Evolutionary conservation across 2,113 vertebrate genomes (phyloP), one percentile per base, ranked within the genome.

Genomic region (Hemicordylus capensis): DNA sequence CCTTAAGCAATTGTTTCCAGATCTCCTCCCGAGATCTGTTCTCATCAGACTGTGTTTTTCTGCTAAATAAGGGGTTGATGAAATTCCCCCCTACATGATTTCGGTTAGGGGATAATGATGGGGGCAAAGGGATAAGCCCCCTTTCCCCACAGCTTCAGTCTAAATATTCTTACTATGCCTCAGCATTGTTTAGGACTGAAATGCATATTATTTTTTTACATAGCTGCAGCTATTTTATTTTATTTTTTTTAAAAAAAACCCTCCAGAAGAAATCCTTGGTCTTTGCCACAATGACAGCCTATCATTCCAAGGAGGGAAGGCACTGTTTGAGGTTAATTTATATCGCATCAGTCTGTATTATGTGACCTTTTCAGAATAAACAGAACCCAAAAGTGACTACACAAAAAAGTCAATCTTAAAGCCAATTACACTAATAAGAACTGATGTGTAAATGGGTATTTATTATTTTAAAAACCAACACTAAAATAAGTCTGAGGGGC

Each of bases 341-440:
- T 80, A 90, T 94, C 89, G 92, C 82, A 94, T 76, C 90, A 93
- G 94, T 94, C 81, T 87, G 90, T 88, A 87, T 94, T 93, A 92
- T 92, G 89, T 94, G 89, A 93, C 91, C 95, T 95, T 95, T 95
- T 96, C 88, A 91, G 51, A 90, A 90, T 93, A 93, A 94, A 94
- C 63, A 91, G 84, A 96, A 93, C 73, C 79, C 89, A 93, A 95
- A 94, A 90, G 88, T 95, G 93, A 96, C 93, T 91, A 94, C 85
- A 86, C 80, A 34, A 92, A 93, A 92, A 95, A 92, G 89, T 93
- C 80, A 93, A 7, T 95, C 81, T 88, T 91, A 88, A 92, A 93
- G 89, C 78, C 80, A 93, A 88, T 92, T 94, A 92, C 81, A 79
- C 87, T 94, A 94, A 94, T 87, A 92, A 69, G 76, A 91, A 91